Base-by-base conservation (phyloP, 1,140 invertebrate species). In the Arctopsyche grandis region DNA sequence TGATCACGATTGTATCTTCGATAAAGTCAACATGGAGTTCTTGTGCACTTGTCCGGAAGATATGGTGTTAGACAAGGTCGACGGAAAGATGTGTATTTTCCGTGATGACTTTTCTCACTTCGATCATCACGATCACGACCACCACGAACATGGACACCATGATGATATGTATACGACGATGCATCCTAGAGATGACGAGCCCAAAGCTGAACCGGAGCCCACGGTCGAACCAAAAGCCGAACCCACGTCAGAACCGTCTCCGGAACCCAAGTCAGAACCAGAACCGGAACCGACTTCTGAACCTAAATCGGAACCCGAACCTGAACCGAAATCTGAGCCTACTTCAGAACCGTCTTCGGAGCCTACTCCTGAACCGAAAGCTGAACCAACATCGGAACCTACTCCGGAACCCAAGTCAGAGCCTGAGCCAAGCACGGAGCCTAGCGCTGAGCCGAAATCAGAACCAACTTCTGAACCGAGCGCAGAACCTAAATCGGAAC, bases 1-100 rank as follows among this genome's bases (percentile, higher is more conserved):
- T 84, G 91, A 94, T 77, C 91, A 95, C 85, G 87, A 90, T 9
- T 97, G 96, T 85, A 86, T 89, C 44, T 96, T 94, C 83, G 92
- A 95, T 84, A 91, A 92, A 80, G 82, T 82, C 1, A 85, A 84
- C 3, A 84, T 91, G 29, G 88, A 91, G 76, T 94, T 94, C 81
- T 84, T 85, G 3, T 97, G 96, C 84, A 89, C 85, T 9, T 97
- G 96, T 85, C 92, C 92, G n/a, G 81, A 85, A 19, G 86, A 86
- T 21, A 86, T 88, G 82, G 79, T 84, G 0, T 84, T 93, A n/a
- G 87, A 87, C 14, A 79, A 69, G n/a, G 58, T 60, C 4, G 43
- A 63, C 48, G 69, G 52, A 14, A 82, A 77, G 44, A 75, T 44
- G 22, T 82, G 80, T 73, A 48, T 79, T n/a, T 69, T 60, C 12